Evolutionary conservation across 2,888 invertebrate genomes (phyloP).

Genomic region (Balanococcus diminutus): DNA sequence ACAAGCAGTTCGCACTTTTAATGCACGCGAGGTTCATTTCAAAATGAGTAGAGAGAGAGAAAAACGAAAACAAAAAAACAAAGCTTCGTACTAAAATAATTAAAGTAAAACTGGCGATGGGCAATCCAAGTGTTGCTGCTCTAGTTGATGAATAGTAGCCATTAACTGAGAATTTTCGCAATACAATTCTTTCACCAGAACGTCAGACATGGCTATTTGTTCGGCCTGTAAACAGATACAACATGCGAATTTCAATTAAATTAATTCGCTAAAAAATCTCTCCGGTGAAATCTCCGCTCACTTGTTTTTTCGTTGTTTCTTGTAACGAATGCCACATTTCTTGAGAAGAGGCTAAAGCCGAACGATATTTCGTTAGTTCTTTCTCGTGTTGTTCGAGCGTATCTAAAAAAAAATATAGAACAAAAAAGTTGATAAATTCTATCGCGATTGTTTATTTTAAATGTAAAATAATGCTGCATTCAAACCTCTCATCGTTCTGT

Average conservation of each 20-base stretch:
- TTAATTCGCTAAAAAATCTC: background rate
- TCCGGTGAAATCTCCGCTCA: background rate
- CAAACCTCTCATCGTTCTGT: slow-evolving; percentile 45
- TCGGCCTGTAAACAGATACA: slow-evolving; percentile 65
- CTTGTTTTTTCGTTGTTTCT: slow-evolving; percentile 50
- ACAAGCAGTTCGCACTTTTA: background rate
- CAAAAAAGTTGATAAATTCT: background rate
- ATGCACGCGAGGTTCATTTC: background rate
- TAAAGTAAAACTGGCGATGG: slow-evolving; percentile 56
- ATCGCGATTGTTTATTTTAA: background rate
- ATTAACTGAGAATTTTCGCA: slow-evolving; percentile 82
- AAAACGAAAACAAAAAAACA: background rate
- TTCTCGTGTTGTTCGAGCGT: slow-evolving; percentile 42
- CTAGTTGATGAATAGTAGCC: slow-evolving; percentile 68
- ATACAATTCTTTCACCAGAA: slow-evolving; percentile 81
- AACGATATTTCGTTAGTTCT: slow-evolving; percentile 44
- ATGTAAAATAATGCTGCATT: background rate
- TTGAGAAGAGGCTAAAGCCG: slow-evolving; percentile 38
- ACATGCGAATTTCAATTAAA: background rate
- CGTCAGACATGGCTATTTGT: slow-evolving; percentile 74
- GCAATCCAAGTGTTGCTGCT: slow-evolving; percentile 69
- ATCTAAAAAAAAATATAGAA: background rate
- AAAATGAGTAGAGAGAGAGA: background rate
- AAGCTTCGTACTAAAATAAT: background rate
- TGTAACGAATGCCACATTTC: slow-evolving; percentile 50